Conservation (phyloP, 2,113 vertebrate genomes). For the Xyliphius kryptos region DNA sequence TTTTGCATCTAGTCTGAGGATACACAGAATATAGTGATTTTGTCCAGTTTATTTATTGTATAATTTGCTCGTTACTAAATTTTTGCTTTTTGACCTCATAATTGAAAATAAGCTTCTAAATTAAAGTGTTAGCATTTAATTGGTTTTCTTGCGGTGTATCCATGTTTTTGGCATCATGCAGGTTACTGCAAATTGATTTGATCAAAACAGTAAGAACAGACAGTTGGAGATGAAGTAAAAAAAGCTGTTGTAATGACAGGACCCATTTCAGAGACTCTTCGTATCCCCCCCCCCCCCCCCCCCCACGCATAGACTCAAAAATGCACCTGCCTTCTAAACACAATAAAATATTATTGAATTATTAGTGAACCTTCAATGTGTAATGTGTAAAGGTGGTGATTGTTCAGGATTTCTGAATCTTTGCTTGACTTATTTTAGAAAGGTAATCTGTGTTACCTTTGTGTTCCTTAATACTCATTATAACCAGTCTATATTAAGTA, state of each 20-base stretch:
- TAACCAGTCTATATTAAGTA: no score
- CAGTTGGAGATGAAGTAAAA: constrained; percentile 38
- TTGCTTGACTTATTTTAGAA: no score
- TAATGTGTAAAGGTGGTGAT: not conserved
- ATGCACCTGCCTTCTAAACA: not conserved
- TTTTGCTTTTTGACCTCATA: no score
- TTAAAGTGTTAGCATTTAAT: no score
- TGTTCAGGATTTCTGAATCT: not conserved
- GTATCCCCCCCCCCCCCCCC: not conserved
- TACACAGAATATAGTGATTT: no score
- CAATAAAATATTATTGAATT: constrained; percentile 6
- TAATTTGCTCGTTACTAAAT: no score
- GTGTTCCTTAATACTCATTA: no score
- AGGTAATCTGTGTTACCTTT: no score
- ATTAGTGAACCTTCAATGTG: constrained; percentile 6
- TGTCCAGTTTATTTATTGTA: no score
- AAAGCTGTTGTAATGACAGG: constrained; percentile 15
- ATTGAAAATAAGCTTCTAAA: no score
- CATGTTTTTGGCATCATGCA: constrained; percentile 27
- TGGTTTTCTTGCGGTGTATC: constrained; percentile 15
- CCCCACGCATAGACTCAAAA: constrained; percentile 1
- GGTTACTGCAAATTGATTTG: constrained; percentile 42
- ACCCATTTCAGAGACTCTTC: constrained; percentile 28
- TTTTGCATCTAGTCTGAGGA: no score
- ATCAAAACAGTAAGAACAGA: constrained; percentile 30